Conservation (phyloP, 2,888 invertebrate genomes). For the Parascotia fuliginaria region DNA sequence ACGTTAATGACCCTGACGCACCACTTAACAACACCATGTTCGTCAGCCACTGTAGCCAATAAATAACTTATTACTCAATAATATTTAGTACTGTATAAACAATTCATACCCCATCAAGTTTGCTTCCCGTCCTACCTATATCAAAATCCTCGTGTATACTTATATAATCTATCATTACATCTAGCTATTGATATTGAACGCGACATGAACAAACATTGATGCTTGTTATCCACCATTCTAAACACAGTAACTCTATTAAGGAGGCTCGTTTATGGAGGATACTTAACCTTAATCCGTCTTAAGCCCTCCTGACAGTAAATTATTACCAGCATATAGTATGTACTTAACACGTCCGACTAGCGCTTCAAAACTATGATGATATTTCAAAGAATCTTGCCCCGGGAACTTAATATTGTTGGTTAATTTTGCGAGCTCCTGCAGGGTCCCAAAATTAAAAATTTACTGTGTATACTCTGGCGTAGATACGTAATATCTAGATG, state of each 20-base stretch:
- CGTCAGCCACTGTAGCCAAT: no score
- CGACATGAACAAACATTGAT: slow-evolving; percentile 25
- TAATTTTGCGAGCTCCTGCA: slow-evolving; percentile 51
- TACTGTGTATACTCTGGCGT: slow-evolving; percentile 34
- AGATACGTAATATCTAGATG: slow-evolving; percentile 35
- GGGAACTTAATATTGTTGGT: slow-evolving; percentile 49
- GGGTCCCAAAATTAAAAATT: slow-evolving; percentile 47
- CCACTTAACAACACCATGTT: no score
- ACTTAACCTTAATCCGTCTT: slow-evolving; percentile 59
- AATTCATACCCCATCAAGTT: no score
- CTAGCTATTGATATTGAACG: no score
- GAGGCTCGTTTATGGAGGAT: slow-evolving; percentile 41
- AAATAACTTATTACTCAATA: no score
- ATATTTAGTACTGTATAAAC: no score
- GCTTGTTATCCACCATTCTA: slow-evolving; percentile 29
- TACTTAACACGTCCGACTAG: slow-evolving; percentile 49
- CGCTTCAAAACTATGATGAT: slow-evolving; percentile 18
- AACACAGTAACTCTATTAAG: slow-evolving; percentile 46
- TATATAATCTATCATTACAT: no score
- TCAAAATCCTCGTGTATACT: no score
- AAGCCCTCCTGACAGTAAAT: slow-evolving; percentile 62
- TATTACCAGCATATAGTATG: slow-evolving; percentile 56
- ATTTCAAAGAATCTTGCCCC: slow-evolving; percentile 22
- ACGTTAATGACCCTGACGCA: no score
- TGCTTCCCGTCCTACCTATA: no score